Base-by-base conservation (phyloP, 2,888 invertebrate genomes). In the Oscheius sp. region DNA sequence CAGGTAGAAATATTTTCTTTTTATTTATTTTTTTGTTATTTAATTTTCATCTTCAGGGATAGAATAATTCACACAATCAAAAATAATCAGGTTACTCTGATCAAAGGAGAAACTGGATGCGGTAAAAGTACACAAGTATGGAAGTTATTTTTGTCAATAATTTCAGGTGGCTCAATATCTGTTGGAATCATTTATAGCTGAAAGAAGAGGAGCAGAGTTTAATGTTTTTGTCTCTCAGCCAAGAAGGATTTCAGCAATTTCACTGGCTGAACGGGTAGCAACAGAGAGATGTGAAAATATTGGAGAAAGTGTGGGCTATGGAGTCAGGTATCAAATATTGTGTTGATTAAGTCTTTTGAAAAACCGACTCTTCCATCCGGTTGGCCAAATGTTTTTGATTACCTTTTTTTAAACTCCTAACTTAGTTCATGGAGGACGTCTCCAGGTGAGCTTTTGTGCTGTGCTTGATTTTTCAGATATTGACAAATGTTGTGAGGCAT, bases 91-190 rank as follows among this genome's bases (percentile, higher is more conserved):
- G 92, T 94, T 0, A 90, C 92, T 0, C 90, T 97, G 12, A 91
- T 98, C 49, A 92, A 94, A 87, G 96, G 96, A 0, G 91, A 92
- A 0, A 96, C 97, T 0, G 97, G 97, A 0, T 95, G 95, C 86
- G 97, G 97, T 68, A 91, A 91, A 89, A 95, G 95, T 14, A 95
- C 95, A 0, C 95, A 95, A 89, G 92, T 94, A 9, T 14, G 57
- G 17, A 24, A 2, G 12, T 30, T 9, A n/a, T 30, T 4, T 26
- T 50, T n/a, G 24, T 26, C 12, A 24, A 14, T 20, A n/a, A 12
- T 51, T 87, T 0, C 87, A 92, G 91, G 94, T 98, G 50, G 95
- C 95, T 70, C 98, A 98, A 87, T 97, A 92, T 86, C 94, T 98
- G 75, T 87, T 98, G 77, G 97, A 97, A 85, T 93, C 94, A 87